Evolutionary conservation across 2,888 invertebrate species (phyloP).

Genomic region (Noctua comes): DNA sequence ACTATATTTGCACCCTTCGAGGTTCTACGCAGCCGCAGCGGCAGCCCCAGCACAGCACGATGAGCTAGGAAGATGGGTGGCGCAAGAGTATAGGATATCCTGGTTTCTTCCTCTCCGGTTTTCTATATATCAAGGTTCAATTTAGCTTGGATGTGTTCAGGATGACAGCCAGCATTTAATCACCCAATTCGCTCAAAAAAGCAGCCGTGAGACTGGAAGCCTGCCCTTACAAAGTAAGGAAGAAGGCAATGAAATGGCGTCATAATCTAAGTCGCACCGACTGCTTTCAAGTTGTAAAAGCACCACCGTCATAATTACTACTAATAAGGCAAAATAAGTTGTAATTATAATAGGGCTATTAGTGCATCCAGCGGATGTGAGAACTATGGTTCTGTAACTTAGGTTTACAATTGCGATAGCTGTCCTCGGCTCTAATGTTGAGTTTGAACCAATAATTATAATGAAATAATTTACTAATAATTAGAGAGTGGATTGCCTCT

Average conservation of each 20-base stretch:
- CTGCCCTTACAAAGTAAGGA: constrained; percentile 23
- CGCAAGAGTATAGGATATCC: background rate
- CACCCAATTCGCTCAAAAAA: background rate
- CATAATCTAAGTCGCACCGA: constrained; percentile 32
- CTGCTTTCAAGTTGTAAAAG: constrained; percentile 67
- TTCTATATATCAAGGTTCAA: background rate
- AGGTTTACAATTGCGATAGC: constrained; percentile 70
- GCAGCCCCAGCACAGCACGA: no score
- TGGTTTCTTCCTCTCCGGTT: no score
- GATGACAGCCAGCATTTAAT: background rate
- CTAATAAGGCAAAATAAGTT: constrained; percentile 67
- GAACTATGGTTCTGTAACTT: constrained; percentile 71
- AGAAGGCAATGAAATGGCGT: constrained; percentile 2
- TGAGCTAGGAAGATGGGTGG: no score
- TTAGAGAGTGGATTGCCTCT: constrained; percentile 36
- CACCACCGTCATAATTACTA: constrained; percentile 71
- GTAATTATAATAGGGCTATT: constrained; percentile 73
- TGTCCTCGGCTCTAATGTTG: constrained; percentile 42
- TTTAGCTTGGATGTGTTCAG: background rate
- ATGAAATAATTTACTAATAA: constrained; percentile 43
- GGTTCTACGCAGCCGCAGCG: no score
- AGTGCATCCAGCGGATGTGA: constrained; percentile 76
- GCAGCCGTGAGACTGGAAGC: background rate
- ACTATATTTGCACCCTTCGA: no score
- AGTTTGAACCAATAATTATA: constrained; percentile 15